phyloP scores from a whole-genome alignment of 2,888 invertebrate genomes.

The Agrotis segetum region DNA sequence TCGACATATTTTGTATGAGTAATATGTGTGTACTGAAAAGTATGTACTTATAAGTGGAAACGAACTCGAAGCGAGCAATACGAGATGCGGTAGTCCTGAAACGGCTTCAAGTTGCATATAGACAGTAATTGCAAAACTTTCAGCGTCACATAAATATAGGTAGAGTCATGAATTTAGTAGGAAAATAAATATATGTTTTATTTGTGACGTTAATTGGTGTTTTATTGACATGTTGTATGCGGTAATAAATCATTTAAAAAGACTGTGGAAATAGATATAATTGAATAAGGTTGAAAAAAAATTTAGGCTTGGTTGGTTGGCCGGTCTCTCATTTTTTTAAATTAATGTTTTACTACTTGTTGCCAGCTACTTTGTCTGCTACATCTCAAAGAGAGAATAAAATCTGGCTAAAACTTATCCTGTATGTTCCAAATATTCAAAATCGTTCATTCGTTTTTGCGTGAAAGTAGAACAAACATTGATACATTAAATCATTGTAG shows the following conservation, averaged over 20 bases:
- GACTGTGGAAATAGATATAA: background rate
- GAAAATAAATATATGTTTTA: conserved; percentile 5
- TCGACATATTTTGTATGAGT: too few species aligned
- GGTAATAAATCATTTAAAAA: background rate
- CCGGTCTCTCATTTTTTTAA: too few species aligned
- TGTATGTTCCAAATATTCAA: too few species aligned
- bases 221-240: background rate
- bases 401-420: too few species aligned
- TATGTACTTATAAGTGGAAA: conserved; percentile 3
- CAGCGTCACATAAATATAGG: conserved; percentile 8
- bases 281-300: too few species aligned
- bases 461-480: too few species aligned
- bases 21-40: background rate
- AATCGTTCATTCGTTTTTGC: too few species aligned
- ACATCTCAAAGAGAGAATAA: too few species aligned
- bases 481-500: too few species aligned
- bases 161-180: background rate
- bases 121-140: conserved; percentile 59
- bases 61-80: conserved; percentile 36
- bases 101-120: conserved; percentile 39
- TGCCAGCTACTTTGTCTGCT: too few species aligned
- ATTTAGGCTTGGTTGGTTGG: too few species aligned
- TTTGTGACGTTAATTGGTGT: background rate
- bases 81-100: conserved; percentile 42
- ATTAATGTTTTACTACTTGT: too few species aligned